These are phyloP conservation scores for Trachymyrmex septentrionalis DNA, from an alignment of 1,140 invertebrate species.

Conservation along the genomic window DNA sequence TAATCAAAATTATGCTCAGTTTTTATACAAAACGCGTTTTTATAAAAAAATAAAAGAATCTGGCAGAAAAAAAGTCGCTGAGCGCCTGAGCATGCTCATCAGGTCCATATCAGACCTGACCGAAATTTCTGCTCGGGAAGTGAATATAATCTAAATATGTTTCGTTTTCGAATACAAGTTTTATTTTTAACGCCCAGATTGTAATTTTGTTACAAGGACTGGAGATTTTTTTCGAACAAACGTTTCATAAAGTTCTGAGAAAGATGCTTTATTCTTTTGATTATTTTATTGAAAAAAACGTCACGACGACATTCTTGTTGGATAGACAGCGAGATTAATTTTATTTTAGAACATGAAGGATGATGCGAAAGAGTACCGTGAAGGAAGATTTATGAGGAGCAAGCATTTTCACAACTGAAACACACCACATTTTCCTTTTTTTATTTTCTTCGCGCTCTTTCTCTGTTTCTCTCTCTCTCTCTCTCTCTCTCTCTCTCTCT, in stretches of 20 bases:
- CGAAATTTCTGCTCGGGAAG: no score
- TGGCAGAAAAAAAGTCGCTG: no score
- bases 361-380: slow-evolving; percentile 51
- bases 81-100: no score
- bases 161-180: neutral
- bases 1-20: no score
- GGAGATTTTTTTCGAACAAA: neutral
- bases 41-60: no score
- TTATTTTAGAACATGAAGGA: slow-evolving; percentile 60
- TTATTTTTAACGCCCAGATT: neutral
- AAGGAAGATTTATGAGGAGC: slow-evolving; percentile 65
- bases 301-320: slow-evolving; percentile 39
- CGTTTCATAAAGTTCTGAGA: slow-evolving; percentile 16
- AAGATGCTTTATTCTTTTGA: slow-evolving; percentile 13
- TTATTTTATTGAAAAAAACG: slow-evolving; percentile 57
- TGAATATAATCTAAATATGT: slow-evolving; percentile 6
- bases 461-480: slow-evolving; percentile 28
- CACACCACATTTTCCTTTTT: slow-evolving; percentile 39
- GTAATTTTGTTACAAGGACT: neutral
- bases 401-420: slow-evolving; percentile 63
- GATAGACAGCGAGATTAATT: slow-evolving; percentile 62
- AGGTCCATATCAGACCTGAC: no score
- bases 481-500: no score
- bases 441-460: slow-evolving; percentile 37
- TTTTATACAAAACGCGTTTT: no score